Percentiles rank a stretch among this genome's conserved stretches.
These are phyloP conservation scores for Pedionomus torquatus DNA, from an alignment of 2,113 vertebrate species.

Conservation along the genomic window DNA sequence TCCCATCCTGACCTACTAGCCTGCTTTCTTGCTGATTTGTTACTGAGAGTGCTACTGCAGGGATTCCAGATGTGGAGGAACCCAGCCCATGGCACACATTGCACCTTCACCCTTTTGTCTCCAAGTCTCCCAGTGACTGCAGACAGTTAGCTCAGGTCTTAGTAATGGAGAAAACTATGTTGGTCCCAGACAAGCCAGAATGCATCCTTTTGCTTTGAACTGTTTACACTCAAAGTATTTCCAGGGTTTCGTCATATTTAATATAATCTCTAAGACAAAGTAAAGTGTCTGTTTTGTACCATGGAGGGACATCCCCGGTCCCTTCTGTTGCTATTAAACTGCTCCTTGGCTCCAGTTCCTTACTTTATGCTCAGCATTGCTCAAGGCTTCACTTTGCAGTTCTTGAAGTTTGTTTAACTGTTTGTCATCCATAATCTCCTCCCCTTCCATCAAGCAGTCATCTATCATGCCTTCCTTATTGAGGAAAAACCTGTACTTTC, in stretches of 20 bases:
- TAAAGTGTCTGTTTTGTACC: neutral
- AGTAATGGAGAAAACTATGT: neutral
- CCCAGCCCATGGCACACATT: neutral
- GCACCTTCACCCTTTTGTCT: neutral
- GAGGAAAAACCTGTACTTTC: neutral
- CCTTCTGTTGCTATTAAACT: neutral
- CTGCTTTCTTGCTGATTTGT: neutral
- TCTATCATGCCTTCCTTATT: neutral
- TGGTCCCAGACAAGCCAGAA: neutral
- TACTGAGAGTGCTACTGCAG: neutral
- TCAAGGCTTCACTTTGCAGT: neutral
- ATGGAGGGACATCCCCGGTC: neutral
- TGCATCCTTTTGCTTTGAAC: neutral
- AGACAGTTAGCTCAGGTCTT: neutral
- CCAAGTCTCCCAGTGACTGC: neutral
- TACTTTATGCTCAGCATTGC: neutral
- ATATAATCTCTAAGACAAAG: neutral
- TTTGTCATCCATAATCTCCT: neutral
- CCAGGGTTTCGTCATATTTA: neutral
- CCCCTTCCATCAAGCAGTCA: neutral
- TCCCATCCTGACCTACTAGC: constrained; percentile 28
- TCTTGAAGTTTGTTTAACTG: constrained; percentile 5
- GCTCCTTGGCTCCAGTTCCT: neutral
- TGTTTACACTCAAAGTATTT: neutral
- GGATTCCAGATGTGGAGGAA: neutral